Conservation (phyloP, 2,113 vertebrate genomes). For the Microcebus jonahi region DNA sequence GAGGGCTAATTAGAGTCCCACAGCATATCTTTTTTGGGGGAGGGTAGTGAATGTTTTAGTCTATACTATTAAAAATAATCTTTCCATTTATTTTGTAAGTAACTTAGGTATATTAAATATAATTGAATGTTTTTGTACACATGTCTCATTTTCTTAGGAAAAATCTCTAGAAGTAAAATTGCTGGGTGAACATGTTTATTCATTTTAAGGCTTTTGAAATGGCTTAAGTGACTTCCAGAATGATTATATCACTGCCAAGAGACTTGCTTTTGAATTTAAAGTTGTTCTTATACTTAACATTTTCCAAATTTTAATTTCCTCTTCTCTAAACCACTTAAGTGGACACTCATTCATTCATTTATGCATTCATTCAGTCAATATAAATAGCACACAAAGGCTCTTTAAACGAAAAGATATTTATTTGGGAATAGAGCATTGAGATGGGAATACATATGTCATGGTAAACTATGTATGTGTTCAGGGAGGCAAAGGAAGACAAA, state of each 20-base stretch:
- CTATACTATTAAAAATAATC: not conserved
- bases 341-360: not conserved
- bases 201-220: not conserved
- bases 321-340: not conserved
- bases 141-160: not conserved
- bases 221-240: not conserved
- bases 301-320: not conserved
- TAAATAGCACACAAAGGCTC: too few relatives aligned
- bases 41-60: not conserved
- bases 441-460: too few relatives aligned
- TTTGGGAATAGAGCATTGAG: too few relatives aligned
- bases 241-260: not conserved
- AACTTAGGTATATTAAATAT: not conserved
- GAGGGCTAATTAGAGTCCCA: not conserved
- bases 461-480: too few relatives aligned
- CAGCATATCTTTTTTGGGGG: not conserved
- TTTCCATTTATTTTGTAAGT: not conserved
- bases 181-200: not conserved
- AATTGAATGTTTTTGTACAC: not conserved
- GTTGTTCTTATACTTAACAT: not conserved
- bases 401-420: too few relatives aligned
- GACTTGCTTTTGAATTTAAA: not conserved
- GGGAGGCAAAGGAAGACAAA: too few relatives aligned
- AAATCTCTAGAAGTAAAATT: not conserved
- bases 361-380: not conserved